These are phyloP conservation scores for Neogale vison DNA, from an alignment of 2,113 vertebrate species.

Conservation along the genomic window DNA sequence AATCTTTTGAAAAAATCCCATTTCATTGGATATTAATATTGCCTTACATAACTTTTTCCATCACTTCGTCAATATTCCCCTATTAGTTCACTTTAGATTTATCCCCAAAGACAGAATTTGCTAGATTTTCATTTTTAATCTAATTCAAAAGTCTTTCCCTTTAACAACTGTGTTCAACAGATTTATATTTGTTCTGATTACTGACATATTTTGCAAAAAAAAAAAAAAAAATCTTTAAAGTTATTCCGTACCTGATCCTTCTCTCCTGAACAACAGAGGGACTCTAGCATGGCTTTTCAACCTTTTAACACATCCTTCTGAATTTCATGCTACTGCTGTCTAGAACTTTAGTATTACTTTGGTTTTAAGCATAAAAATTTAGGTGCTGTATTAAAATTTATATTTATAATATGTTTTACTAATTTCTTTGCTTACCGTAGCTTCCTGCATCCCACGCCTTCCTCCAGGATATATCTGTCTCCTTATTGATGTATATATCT, in stretches of 20 bases:
- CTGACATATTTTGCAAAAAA: background rate
- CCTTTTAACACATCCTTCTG: background rate
- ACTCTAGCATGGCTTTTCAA: background rate
- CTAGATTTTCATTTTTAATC: constrained; percentile 10
- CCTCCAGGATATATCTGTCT: constrained; percentile 28
- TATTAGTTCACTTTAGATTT: constrained; percentile 47
- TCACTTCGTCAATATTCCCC: background rate
- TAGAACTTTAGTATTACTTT: constrained; percentile 14
- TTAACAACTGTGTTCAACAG: background rate
- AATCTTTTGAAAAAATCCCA: background rate
- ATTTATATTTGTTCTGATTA: constrained; percentile 32
- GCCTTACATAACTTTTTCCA: constrained; percentile 4
- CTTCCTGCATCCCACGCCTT: constrained; percentile 23
- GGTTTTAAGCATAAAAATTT: constrained; percentile 22
- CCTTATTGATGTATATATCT: constrained; percentile 14
- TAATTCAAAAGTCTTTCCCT: background rate
- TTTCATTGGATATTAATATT: background rate
- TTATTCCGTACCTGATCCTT: background rate
- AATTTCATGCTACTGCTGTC: background rate
- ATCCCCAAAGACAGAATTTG: background rate
- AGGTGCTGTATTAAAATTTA: background rate
- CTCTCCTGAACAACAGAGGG: background rate
- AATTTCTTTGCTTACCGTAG: constrained; percentile 50
- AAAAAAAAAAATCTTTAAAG: background rate
- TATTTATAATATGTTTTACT: constrained; percentile 33